phyloP scores from a whole-genome alignment of 2,888 invertebrate genomes.

The Corythucha ciliata region DNA sequence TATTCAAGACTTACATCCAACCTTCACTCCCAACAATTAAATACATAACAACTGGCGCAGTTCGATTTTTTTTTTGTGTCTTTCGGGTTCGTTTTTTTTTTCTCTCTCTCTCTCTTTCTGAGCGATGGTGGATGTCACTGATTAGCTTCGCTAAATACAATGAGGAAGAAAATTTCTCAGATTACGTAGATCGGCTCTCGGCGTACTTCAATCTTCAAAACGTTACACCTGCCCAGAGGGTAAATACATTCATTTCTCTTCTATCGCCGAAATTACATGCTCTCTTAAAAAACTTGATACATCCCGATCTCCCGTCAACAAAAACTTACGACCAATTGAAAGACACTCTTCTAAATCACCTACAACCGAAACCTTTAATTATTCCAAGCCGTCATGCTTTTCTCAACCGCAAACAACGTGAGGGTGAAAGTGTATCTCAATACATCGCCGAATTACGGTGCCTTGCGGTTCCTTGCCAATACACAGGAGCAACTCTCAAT shows the following conservation, averaged over 20 bases:
- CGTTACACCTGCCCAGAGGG: too few relatives aligned
- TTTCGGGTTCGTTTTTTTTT: too few relatives aligned
- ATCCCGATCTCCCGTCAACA: background rate
- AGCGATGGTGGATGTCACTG: too few relatives aligned
- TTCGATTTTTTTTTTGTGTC: too few relatives aligned
- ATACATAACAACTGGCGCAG: too few relatives aligned
- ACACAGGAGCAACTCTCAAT: background rate
- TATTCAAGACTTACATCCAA: too few relatives aligned
- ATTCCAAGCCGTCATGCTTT: constrained; percentile 1
- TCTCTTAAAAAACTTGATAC: background rate
- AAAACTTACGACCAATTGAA: background rate
- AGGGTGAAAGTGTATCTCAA: background rate
- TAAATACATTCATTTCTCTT: background rate
- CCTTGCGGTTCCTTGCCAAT: background rate
- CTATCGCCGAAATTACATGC: background rate
- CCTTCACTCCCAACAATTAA: too few relatives aligned
- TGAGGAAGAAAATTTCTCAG: too few relatives aligned
- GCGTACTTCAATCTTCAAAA: too few relatives aligned
- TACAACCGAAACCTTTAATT: background rate
- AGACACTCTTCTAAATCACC: background rate
- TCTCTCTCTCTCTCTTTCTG: too few relatives aligned
- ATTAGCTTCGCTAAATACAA: too few relatives aligned
- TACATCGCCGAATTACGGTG: background rate
- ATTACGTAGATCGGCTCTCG: too few relatives aligned
- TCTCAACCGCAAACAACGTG: constrained; percentile 4